A percentile compares a stretch with the other conserved stretches of the same genome.
Evolutionary conservation across 2,888 invertebrate genomes (phyloP).

Genomic region (Vanessa cardui): DNA sequence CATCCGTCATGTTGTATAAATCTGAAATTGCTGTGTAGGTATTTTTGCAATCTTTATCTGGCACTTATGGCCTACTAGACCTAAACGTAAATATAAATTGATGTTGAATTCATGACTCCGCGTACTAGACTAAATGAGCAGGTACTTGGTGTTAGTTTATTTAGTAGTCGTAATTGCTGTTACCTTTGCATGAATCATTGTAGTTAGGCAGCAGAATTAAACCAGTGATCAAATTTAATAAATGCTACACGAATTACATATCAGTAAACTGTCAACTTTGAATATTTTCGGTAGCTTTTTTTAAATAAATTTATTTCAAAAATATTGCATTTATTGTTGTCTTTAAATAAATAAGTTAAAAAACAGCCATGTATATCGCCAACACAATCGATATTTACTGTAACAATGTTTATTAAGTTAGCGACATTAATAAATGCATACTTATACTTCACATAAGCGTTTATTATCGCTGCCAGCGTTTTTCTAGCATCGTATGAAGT

Average conservation of each 20-base stretch:
- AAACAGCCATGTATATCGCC: neutral
- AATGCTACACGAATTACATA: conserved; percentile 59
- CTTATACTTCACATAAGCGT: conserved; percentile 7
- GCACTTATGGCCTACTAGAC: conserved; percentile 66
- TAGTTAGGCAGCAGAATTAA: conserved; percentile 21
- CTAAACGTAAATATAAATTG: conserved; percentile 41
- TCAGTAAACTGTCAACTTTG: conserved; percentile 47
- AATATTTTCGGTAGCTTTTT: conserved; percentile 19
- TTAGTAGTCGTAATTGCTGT: conserved; percentile 59
- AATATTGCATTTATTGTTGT: conserved; percentile 10
- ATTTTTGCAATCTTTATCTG: conserved; percentile 33
- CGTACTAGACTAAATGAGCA: conserved; percentile 64
- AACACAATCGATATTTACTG: too few relatives aligned
- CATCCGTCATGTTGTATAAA: conserved; percentile 10
- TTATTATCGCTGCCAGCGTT: conserved; percentile 22
- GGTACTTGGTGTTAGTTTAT: conserved; percentile 73
- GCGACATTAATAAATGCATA: conserved; percentile 7
- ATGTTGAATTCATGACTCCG: conserved; percentile 60
- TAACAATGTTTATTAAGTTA: neutral
- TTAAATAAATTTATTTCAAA: conserved; percentile 5
- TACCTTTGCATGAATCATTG: conserved; percentile 56
- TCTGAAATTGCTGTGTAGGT: conserved; percentile 20
- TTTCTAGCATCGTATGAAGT: conserved; percentile 19
- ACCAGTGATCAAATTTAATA: conserved; percentile 6
- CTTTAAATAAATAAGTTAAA: neutral